phyloP scores from a whole-genome alignment of 2,113 vertebrate genomes.

The Cinclus cinclus region DNA sequence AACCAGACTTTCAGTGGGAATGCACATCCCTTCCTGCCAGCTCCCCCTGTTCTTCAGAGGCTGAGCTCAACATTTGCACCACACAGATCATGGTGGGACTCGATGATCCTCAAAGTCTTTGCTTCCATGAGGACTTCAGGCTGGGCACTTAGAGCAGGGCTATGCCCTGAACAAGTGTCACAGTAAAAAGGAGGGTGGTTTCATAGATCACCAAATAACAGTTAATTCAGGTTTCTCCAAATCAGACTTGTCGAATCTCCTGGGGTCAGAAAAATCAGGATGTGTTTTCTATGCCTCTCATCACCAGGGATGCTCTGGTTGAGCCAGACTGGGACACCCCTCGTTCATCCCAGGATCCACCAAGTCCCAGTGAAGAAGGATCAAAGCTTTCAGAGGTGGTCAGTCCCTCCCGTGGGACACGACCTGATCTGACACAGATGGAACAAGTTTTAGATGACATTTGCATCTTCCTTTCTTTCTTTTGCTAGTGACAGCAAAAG shows the following conservation, averaged over 20 bases:
- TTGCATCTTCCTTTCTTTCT: neutral
- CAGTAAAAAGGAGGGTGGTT: neutral
- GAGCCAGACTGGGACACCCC: neutral
- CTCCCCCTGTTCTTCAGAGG: neutral
- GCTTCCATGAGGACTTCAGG: neutral
- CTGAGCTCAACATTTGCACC: neutral
- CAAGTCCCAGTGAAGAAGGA: too few species aligned
- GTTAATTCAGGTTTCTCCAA: neutral
- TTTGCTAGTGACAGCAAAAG: neutral
- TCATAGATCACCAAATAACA: neutral
- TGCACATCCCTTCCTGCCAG: neutral
- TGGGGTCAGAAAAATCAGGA: neutral
- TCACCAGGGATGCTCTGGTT: neutral
- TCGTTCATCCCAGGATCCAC: neutral
- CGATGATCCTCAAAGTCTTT: neutral
- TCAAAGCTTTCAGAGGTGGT: neutral
- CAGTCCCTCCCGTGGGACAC: neutral
- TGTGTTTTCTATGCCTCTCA: neutral
- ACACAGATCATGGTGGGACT: fast-evolving
- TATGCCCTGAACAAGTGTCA: neutral
- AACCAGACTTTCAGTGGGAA: neutral
- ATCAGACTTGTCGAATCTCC: neutral
- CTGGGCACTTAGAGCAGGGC: neutral
- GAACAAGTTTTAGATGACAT: neutral
- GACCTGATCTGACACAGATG: neutral